phyloP scores from a whole-genome alignment of 2,797 vertebrate species.

The Anabas testudineus region DNA sequence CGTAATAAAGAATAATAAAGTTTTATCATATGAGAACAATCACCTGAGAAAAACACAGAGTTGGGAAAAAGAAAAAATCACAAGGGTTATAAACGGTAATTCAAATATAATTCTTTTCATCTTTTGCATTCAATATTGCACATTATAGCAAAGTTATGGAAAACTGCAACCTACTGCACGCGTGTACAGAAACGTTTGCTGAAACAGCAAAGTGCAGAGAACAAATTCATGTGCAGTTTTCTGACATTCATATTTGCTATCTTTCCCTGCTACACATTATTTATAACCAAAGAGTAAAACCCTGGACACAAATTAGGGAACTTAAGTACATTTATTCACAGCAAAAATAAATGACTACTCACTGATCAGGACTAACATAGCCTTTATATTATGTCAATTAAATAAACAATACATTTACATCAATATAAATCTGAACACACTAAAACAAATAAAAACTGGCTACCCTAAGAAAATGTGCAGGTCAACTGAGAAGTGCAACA shows the following conservation, averaged over 20 bases:
- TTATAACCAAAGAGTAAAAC: neutral
- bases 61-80: neutral
- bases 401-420: neutral
- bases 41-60: neutral
- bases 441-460: neutral
- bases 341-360: neutral
- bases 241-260: neutral
- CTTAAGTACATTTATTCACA: neutral
- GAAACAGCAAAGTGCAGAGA: neutral
- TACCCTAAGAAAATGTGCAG: neutral
- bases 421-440: neutral
- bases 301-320: neutral
- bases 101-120: too few relatives aligned
- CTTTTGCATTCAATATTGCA: constrained; percentile 29
- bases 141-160: constrained; percentile 1
- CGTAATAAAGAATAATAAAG: neutral
- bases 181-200: neutral
- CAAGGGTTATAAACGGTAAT: neutral
- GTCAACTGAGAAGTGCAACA: constrained; percentile 36
- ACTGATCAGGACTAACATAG: neutral
- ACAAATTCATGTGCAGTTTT: constrained; percentile 3
- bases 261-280: neutral
- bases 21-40: constrained; percentile 32
- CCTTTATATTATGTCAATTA: neutral
- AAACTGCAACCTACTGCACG: constrained; percentile 1